Base-by-base conservation (phyloP, 1,140 invertebrate genomes). In the Charaxes varanes region DNA sequence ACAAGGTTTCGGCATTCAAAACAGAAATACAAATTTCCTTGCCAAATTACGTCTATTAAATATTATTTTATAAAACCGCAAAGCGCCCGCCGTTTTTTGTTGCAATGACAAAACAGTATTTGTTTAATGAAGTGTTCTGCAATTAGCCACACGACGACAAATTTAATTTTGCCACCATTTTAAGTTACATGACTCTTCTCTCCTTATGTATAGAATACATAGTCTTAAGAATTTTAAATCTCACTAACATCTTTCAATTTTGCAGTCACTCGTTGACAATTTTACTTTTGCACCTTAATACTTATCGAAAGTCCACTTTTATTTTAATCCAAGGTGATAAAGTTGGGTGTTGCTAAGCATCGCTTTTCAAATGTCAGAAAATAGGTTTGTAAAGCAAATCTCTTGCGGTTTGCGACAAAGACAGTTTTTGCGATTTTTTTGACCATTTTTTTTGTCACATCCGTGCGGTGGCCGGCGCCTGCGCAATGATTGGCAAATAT, bases 381-480 rank as follows among this genome's bases (percentile, higher is more conserved):
- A 23, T 8, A 8, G 24, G 8, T 7, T 30, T 21, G 21, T 8
- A 6, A 23, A 13, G 24, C 6, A 21, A 36, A 43, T 8, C 36
- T 19, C 4, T 55, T 67, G 64, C 69, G 70, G 70, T 74, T 64
- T 53, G 67, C 61, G 70, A 74, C 67, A 74, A 74, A 74, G 67
- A 62, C 35, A 47, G 19, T 51, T 57, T 42, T 47, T 58, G 43
- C 36, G 23, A 36, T 32, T 56, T 45, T 53, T 47, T 43, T 40
- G 41, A n/a, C 14, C 15, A 7, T 41, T 40, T 27, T 37, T 41
- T 38, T 31, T 33, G 15, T 26, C 6, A 24, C 40, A 35, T 41
- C 26, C 40, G 28, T 53, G 42, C 47, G 53, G 57, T 62, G 47
- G 55, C 30, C 61, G 56, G 63, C 61, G 61, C 56, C 55, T 57